Base-by-base conservation (phyloP, 2,888 invertebrate genomes). In the Cotesia congregata region DNA sequence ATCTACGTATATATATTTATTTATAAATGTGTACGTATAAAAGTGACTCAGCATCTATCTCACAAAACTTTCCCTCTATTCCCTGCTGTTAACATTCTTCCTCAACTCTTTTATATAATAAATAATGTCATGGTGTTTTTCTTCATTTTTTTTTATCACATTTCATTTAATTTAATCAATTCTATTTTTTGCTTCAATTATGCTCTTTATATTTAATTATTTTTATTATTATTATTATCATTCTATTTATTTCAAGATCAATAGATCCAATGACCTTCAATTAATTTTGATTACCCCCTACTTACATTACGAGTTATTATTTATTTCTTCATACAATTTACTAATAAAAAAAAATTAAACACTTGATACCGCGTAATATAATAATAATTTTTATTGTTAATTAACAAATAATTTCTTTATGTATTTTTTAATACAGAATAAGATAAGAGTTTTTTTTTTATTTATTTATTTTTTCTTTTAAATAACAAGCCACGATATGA, bases 21-120 rank as follows among this genome's bases (percentile, higher is more conserved):
- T 4, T 50, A 50, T 50, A 50, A 9, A 50, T 50, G 12, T 50
- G 12, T 12, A 50, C 12, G 50, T 50, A 50, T 50, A 50, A 50
- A 50, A 50, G 50, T 50, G 50, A 50, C 50, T 50, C 50, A 50
- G 50, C 50, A 50, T 50, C 50, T 50, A 50, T 50, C 50, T 50
- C 50, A 50, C 9, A 50, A 50, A 50, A 50, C 50, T 50, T 50
- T 50, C 74, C 59, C 17, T 50, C 67, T 68, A 74, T 76, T 72
- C 75, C 71, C 74, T 77, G 72, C 71, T 65, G 59, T 30, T 40
- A 39, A 60, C 74, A 67, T 61, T 30, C 62, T 70, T 59, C 62
- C 39, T 59, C 64, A 7, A 9, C 20, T 6, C 17, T 64, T 7
- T 64, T 64, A 20, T 6, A 64, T 64, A 20, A 64, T 64, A 9